These are phyloP conservation scores for Uloborus diversus DNA, from an alignment of 1,140 invertebrate species.

Conservation along the genomic window DNA sequence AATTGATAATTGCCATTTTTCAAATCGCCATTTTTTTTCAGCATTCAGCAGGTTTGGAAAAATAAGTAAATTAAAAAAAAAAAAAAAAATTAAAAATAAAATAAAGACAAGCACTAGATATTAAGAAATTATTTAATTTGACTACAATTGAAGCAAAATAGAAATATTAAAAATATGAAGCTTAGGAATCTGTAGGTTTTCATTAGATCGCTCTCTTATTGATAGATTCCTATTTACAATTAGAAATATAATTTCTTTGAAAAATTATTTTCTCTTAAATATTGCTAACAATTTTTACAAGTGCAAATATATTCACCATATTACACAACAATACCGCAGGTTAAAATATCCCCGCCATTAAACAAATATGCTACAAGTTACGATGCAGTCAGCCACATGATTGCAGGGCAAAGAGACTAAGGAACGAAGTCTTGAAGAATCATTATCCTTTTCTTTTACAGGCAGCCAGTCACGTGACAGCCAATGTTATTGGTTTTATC, in stretches of 20 bases:
- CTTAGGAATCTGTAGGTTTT: conserved; percentile 32
- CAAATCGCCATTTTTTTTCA: no score
- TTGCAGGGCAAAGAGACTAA: conserved; percentile 6
- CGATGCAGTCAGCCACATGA: conserved; percentile 6
- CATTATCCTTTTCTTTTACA: no score
- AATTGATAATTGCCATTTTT: no score
- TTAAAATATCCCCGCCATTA: conserved; percentile 29
- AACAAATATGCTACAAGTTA: conserved; percentile 37
- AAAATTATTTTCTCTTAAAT: conserved; percentile 47
- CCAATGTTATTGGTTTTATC: conserved; percentile 7
- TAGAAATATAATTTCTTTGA: conserved; percentile 51
- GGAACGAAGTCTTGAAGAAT: background rate
- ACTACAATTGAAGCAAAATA: conserved; percentile 49
- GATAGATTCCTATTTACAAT: conserved; percentile 34
- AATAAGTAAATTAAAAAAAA: no score
- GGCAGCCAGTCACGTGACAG: no score
- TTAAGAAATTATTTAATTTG: conserved; percentile 54
- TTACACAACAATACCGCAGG: conserved; percentile 49
- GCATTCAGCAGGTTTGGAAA: no score
- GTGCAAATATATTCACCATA: conserved; percentile 52
- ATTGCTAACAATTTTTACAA: conserved; percentile 55
- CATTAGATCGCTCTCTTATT: conserved; percentile 22
- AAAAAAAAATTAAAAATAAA: no score
- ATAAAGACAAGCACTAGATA: background rate
- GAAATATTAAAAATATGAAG: conserved; percentile 53